Base-by-base conservation (phyloP, 2,797 vertebrate species). In the Fistularia tabacaria region DNA sequence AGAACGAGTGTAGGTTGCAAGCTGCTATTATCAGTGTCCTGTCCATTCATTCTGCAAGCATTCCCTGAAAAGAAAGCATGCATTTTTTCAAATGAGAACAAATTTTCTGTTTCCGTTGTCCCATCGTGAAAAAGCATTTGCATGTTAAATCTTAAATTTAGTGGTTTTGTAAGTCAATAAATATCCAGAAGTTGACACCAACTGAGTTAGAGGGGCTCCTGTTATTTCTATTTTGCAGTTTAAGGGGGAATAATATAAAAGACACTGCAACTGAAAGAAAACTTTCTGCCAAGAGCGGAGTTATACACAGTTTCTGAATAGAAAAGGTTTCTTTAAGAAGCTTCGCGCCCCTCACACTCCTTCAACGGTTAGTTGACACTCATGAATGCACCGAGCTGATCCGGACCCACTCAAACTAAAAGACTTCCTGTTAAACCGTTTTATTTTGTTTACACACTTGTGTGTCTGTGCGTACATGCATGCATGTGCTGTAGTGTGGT, bases 341-440 rank as follows among this genome's bases (percentile, higher is more conserved):
- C 81, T 79, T 85, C 84, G 73, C 84, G 79, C 63, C 62, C 62
- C 55, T 71, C 63, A 53, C 73, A 65, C 63, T 69, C 57, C 59
- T 79, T 71, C 73, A 86, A 86, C 72, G 73, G 84, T 84, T 88
- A 81, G 77, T 73, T 75, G 57, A 73, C 38, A 75, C 79, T 83
- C 73, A 69, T 86, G 79, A 85, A 89, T 86, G 66, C 80, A 55
- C 53, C 49, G 43, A 60, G 66, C 75, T 77, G 53, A 83, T 80
- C 67, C 73, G 73, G 76, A 83, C 77, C 71, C 79, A 80, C 84
- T 87, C 74, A 74, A 71, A 57, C 72, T 54, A 67, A 54, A 57
- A 25, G 65, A 65, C 49, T 9, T 76, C 80, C 76, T 74, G 76
- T 78, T 74, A 57, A 79, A 81, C 69, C 38, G 62, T 83, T 84